These are phyloP conservation scores for Galago senegalensis DNA, from an alignment of 2,797 vertebrate species.

Conservation along the genomic window DNA sequence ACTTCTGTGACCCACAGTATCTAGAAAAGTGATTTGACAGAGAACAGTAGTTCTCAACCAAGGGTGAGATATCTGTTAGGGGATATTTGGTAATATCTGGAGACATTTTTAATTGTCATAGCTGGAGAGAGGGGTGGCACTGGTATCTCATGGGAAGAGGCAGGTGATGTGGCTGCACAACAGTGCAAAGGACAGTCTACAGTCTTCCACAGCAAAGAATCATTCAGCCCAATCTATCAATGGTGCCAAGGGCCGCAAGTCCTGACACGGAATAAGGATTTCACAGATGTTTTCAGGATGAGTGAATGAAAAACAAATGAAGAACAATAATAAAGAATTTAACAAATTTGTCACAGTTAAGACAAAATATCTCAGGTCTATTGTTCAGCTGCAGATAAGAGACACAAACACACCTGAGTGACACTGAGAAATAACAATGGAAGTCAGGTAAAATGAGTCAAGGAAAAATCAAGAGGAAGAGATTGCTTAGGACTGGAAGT, in stretches of 20 bases:
- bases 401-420: background rate
- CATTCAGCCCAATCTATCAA: background rate
- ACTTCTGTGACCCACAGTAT: background rate
- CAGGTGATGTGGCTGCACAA: background rate
- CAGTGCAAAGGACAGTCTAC: background rate
- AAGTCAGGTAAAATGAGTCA: background rate
- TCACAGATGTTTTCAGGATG: background rate
- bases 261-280: background rate
- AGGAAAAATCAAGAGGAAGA: background rate
- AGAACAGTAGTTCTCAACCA: background rate
- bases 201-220: background rate
- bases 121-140: background rate
- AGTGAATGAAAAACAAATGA: conserved; percentile 17
- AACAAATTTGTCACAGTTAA: background rate
- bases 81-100: background rate
- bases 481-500: background rate
- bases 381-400: background rate
- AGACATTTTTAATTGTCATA: background rate
- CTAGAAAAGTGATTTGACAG: background rate
- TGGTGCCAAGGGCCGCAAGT: background rate
- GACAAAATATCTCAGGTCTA: background rate
- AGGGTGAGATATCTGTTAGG: background rate
- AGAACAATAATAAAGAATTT: background rate
- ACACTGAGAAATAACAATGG: conserved; percentile 26
- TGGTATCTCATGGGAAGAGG: conserved; percentile 19